Percentiles rank a stretch among this genome's conserved stretches.
These are phyloP conservation scores for Epizoanthus fatuus DNA, from an alignment of 92 coral and sea anemone species.

Conservation along the genomic window DNA sequence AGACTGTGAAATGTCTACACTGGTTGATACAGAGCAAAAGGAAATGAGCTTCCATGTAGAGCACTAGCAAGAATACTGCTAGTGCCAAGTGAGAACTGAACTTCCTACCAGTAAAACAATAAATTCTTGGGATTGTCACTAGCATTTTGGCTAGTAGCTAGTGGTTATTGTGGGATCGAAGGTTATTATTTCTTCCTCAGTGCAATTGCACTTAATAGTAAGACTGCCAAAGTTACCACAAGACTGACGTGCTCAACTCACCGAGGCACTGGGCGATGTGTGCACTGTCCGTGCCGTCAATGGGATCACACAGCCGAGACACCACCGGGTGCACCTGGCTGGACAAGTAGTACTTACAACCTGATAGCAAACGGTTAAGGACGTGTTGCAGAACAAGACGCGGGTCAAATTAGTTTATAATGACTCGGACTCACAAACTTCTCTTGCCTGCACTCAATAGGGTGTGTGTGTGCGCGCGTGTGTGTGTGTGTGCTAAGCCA, in stretches of 20 bases:
- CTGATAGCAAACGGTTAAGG: constrained; percentile 48
- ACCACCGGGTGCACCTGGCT: constrained; percentile 99
- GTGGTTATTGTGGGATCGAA: too few relatives aligned
- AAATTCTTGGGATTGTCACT: too few relatives aligned
- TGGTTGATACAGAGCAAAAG: too few relatives aligned
- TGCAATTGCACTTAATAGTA: neutral
- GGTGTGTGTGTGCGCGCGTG: neutral
- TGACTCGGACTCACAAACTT: too few relatives aligned
- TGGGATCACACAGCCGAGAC: constrained; percentile 97
- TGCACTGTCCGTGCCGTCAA: constrained; percentile 97
- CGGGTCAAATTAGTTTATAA: neutral
- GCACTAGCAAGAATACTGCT: too few relatives aligned
- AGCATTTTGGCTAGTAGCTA: too few relatives aligned
- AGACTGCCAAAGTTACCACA: neutral
- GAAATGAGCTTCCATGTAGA: too few relatives aligned
- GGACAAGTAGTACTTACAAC: constrained; percentile 90
- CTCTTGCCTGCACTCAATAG: neutral
- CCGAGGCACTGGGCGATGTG: constrained; percentile 98
- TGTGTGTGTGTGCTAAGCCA: too few relatives aligned
- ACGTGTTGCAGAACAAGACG: constrained; percentile 5
- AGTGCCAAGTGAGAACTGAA: too few relatives aligned
- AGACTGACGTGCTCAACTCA: constrained; percentile 19
- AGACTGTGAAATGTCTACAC: too few relatives aligned
- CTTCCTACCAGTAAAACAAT: too few relatives aligned
- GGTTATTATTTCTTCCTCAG: too few relatives aligned